Evolutionary conservation across 2,113 vertebrate species (phyloP).

Genomic region (Leptodactylus fuscus): DNA sequence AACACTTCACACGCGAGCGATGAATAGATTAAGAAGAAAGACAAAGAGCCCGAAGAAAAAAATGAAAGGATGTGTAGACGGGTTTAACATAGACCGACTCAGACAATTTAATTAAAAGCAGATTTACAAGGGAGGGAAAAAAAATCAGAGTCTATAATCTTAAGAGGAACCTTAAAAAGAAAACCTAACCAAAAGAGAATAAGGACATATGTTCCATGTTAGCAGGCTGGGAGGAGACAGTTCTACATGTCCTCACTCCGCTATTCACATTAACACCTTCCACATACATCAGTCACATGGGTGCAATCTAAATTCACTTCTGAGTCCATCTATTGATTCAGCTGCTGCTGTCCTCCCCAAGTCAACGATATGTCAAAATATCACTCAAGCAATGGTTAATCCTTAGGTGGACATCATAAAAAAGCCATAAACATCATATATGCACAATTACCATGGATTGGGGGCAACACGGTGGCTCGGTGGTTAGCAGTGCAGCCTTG

Average conservation of each 20-base stretch:
- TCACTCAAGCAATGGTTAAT: background rate
- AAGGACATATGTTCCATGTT: slow-evolving; percentile 38
- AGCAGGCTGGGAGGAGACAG: slow-evolving; percentile 21
- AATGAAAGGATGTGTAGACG: background rate
- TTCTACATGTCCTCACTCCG: slow-evolving; percentile 17
- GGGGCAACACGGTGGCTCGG: no score
- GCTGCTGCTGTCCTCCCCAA: slow-evolving; percentile 5
- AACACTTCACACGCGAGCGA: background rate
- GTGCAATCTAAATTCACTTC: slow-evolving; percentile 30
- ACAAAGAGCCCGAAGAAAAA: background rate
- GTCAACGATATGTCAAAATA: background rate
- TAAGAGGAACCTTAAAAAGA: background rate
- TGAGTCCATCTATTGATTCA: slow-evolving; percentile 46
- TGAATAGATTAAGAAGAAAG: background rate
- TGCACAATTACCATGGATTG: background rate
- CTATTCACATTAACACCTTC: slow-evolving; percentile 52
- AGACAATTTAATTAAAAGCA: slow-evolving; percentile 51
- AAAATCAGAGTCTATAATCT: background rate
- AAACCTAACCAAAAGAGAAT: background rate
- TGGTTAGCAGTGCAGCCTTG: no score
- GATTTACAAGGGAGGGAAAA: background rate
- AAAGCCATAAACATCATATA: background rate
- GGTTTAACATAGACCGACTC: background rate
- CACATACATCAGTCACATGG: background rate
- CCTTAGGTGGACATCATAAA: background rate